Conservation (phyloP, 2,888 invertebrate species). For the Biston betularia region DNA sequence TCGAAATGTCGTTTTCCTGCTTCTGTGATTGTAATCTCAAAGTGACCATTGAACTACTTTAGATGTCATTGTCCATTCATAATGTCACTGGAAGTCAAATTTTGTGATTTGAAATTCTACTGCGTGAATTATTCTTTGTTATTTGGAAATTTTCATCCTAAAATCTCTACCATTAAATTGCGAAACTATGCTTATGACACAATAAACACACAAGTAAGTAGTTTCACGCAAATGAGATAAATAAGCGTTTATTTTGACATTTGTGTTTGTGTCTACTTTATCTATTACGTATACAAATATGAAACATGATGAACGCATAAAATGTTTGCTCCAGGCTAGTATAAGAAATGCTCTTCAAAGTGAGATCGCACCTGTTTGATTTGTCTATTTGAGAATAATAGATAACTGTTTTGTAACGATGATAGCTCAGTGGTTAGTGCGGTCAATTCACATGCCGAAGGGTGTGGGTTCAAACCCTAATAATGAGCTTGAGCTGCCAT, state of each 20-base stretch:
- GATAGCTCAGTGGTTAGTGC: no score
- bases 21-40: slow-evolving; percentile 4
- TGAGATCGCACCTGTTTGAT: no score
- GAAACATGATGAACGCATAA: no score
- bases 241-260: slow-evolving; percentile 4
- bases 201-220: neutral
- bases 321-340: no score
- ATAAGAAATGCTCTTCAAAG: no score
- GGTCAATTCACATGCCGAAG: no score
- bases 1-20: slow-evolving; percentile 11
- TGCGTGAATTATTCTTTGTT: neutral
- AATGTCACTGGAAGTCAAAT: neutral
- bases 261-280: neutral
- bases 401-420: no score
- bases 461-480: no score
- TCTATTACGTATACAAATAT: no score
- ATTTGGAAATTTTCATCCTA: neutral
- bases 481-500: no score
- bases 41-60: slow-evolving; percentile 16
- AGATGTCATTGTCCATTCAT: slow-evolving; percentile 5
- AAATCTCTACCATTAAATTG: neutral
- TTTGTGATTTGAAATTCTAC: neutral
- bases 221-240: slow-evolving; percentile 12
- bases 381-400: no score
- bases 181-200: slow-evolving; percentile 1